Percentiles rank a stretch among this genome's conserved stretches.
Conservation (phyloP, 2,888 invertebrate species). For the Melanophora roralis region DNA sequence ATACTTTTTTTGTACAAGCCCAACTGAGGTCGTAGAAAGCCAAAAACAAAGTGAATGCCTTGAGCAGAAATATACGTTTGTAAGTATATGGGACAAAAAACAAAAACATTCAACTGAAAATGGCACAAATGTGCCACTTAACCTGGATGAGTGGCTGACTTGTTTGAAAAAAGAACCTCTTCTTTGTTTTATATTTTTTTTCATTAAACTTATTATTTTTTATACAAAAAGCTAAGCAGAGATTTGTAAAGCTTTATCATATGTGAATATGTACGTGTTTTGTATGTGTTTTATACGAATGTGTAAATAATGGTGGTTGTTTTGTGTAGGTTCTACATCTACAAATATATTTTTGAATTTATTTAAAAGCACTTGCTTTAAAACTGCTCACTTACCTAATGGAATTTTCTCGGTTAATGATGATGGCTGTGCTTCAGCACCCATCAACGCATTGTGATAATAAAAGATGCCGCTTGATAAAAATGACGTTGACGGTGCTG, state of each 20-base stretch:
- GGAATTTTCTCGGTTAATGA: slow-evolving; percentile 77
- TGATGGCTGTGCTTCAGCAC: slow-evolving; percentile 72
- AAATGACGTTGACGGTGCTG: slow-evolving; percentile 19
- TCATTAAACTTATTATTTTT: slow-evolving; percentile 9
- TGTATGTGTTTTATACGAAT: not conserved
- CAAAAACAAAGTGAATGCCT: not conserved
- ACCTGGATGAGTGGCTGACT: slow-evolving; percentile 25
- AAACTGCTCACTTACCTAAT: slow-evolving; percentile 73
- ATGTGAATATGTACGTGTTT: not conserved
- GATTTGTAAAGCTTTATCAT: slow-evolving; percentile 45
- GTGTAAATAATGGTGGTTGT: slow-evolving; percentile 23
- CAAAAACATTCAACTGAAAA: slow-evolving; percentile 44
- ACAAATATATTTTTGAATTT: not conserved
- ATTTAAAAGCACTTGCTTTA: slow-evolving; percentile 41
- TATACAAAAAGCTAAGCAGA: slow-evolving; percentile 45
- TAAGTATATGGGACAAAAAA: not conserved
- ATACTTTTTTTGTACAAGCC: not conserved
- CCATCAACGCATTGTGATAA: slow-evolving; percentile 53
- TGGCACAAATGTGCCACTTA: slow-evolving; percentile 51
- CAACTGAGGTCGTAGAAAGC: not conserved
- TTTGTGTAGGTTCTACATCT: slow-evolving; percentile 18
- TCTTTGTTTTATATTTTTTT: slow-evolving; percentile 17
- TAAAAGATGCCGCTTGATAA: slow-evolving; percentile 53
- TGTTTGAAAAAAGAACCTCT: slow-evolving; percentile 13
- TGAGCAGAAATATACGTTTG: not conserved